Percentiles rank a stretch among this genome's conserved stretches.
Conservation (phyloP, 2,888 invertebrate species). For the Limenitis camilla region DNA sequence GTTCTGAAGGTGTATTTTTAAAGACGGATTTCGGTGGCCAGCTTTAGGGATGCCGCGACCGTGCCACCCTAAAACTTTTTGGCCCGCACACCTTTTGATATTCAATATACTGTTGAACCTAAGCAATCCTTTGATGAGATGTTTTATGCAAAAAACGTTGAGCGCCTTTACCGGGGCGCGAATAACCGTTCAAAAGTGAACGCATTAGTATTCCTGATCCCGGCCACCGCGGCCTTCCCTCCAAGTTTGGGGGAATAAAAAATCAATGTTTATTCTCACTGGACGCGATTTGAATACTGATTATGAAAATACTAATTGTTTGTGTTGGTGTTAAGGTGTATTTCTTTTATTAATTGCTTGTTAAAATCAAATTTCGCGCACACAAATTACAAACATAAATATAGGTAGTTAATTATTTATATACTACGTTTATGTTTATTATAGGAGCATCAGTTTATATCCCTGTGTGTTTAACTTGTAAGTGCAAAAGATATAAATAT, state of each 20-base stretch:
- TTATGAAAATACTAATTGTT: conserved; percentile 66
- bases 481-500: too few relatives aligned
- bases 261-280: conserved; percentile 72
- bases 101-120: conserved; percentile 71
- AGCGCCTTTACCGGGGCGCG: conserved; percentile 65
- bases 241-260: conserved; percentile 69
- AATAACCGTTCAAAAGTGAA: conserved; percentile 72
- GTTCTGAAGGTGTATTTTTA: conserved; percentile 70
- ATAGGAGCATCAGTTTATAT: too few relatives aligned
- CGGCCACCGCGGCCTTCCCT: conserved; percentile 50
- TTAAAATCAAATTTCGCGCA: conserved; percentile 1
- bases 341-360: conserved; percentile 14
- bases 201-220: conserved; percentile 70
- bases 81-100: conserved; percentile 68
- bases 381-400: conserved; percentile 32
- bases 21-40: conserved; percentile 64
- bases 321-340: conserved; percentile 38
- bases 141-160: conserved; percentile 75
- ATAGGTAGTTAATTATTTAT: conserved; percentile 46
- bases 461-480: too few relatives aligned
- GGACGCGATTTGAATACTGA: conserved; percentile 70
- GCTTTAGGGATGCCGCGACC: conserved; percentile 60
- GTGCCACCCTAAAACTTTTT: conserved; percentile 60
- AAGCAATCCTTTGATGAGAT: conserved; percentile 75
- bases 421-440: too few relatives aligned